Conservation (phyloP, 1,140 invertebrate species). For the Bombus terrestris region DNA sequence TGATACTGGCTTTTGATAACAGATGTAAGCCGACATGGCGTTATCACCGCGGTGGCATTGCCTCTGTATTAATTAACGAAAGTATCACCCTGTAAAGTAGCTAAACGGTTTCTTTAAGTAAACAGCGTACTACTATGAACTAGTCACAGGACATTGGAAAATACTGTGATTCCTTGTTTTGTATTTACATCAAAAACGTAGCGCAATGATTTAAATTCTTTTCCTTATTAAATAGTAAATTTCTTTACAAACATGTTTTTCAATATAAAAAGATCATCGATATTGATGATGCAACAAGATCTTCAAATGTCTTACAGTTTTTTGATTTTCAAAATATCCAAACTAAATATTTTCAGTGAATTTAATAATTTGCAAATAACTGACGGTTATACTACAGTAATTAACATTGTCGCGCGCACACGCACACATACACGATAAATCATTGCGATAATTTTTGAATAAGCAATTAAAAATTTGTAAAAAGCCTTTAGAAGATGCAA, state of each 20-base stretch:
- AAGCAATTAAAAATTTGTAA: neutral
- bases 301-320: neutral
- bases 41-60: neutral
- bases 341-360: neutral
- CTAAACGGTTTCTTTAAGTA: neutral
- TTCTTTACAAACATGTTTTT: neutral
- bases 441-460: neutral
- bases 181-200: neutral
- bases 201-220: neutral
- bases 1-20: neutral
- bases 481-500: neutral
- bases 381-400: too few relatives aligned
- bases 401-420: too few relatives aligned
- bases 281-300: neutral
- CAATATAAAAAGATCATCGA: neutral
- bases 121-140: neutral
- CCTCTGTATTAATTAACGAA: neutral
- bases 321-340: neutral
- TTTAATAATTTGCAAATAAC: neutral
- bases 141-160: neutral
- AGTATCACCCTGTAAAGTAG: neutral
- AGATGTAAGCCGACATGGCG: neutral
- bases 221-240: neutral
- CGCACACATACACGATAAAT: neutral
- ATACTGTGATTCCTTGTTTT: constrained; percentile 15